A percentile compares a stretch with the other conserved stretches of the same genome.
phyloP scores from a whole-genome alignment of 2,888 invertebrate species.

The Rhorus exstirpatorius region DNA sequence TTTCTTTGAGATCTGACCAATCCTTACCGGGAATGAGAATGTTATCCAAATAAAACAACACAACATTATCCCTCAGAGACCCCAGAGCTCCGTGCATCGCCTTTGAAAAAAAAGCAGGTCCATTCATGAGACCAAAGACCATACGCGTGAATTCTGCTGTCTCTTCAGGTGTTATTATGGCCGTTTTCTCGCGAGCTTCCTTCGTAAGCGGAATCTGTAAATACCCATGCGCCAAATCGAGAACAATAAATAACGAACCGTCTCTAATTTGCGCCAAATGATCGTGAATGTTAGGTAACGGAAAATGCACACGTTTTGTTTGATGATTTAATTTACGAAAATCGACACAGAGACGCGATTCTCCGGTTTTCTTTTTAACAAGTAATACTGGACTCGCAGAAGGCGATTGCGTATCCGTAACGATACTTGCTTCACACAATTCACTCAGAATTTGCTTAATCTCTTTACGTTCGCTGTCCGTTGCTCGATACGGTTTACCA shows the following conservation, averaged over 20 bases:
- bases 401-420: not conserved
- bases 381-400: not conserved
- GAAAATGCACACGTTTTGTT: not conserved
- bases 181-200: too few species aligned
- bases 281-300: not conserved
- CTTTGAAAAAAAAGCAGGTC: too few species aligned
- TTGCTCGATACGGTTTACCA: not conserved
- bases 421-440: not conserved
- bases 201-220: too few species aligned
- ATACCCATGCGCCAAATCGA: not conserved
- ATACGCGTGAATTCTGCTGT: too few species aligned
- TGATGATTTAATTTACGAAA: not conserved
- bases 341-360: not conserved
- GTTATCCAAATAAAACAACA: too few species aligned
- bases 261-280: not conserved
- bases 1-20: too few species aligned
- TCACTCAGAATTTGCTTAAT: not conserved
- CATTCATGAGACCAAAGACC: too few species aligned
- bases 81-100: too few species aligned
- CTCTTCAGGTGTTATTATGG: too few species aligned
- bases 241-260: not conserved
- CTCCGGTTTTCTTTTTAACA: not conserved
- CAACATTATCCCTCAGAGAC: too few species aligned
- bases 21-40: too few species aligned
- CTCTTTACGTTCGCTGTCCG: not conserved